Evolutionary conservation across 1,140 invertebrate species (phyloP), one percentile per base, ranked within the genome.

Genomic region (Scaptomyza pallida): DNA sequence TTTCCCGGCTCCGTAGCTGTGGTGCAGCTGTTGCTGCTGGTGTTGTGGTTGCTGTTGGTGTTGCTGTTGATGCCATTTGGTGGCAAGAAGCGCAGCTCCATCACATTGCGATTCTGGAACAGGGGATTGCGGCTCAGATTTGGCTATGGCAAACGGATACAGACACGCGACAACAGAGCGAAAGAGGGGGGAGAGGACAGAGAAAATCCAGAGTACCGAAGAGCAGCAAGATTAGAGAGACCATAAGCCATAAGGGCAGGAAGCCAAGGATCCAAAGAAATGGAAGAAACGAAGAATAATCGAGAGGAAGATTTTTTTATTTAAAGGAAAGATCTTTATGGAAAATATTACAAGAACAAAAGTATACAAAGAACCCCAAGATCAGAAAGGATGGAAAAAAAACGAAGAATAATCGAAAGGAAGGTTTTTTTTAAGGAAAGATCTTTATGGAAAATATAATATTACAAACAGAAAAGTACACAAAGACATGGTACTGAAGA

Each of bases 101-200:
- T 91, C 15, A 91, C 90, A 51, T 91, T 91, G 60, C 90, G 90
- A 78, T 91, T 91, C 90, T 91, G 86, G 59, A 91, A 91, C 72
- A 86, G 6, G 71, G 70, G 78, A 68, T 89, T 71, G 78, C 85
- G 78, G 78, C 85, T 85, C 62, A 85, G 63, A 77, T 63, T 75
- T 30, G 56, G 54, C 59, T 41, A 30, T 55, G 63, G 60, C 81
- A 35, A 64, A 62, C 62, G 62, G 62, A 48, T 15, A 21, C 44
- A 72, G 52, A 56, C 45, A n/a, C 48, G 40, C 50, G 19, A 40
- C 40, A 51, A 15, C 33, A 60, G 43, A n/a, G n/a, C n/a, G n/a
- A n/a, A n/a, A n/a, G n/a, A n/a, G n/a, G n/a, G n/a, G n/a, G n/a
- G n/a, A n/a, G n/a, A n/a, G n/a, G n/a, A 44, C 48, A 26, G 21